Base-by-base conservation (phyloP, 2,797 vertebrate genomes). In the Peromyscus nudipes region DNA sequence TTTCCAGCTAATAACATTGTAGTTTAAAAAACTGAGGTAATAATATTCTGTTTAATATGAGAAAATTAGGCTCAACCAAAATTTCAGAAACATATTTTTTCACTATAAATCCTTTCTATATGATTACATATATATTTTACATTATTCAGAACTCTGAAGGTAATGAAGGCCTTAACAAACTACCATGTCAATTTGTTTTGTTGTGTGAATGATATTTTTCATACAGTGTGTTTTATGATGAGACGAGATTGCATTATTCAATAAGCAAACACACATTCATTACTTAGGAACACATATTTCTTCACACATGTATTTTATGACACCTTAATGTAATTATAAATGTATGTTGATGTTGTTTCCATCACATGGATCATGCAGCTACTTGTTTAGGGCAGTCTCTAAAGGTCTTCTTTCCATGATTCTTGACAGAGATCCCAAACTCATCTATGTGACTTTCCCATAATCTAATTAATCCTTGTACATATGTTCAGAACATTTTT, bases 251-350 rank as follows among this genome's bases (percentile, higher is more conserved):
- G 25, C 77, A 89, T 85, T 94, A 76, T 77, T 77, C 62, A 94
- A 55, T 75, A 90, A 34, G 77, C 77, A 95, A 97, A 85, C 80
- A 75, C 95, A 93, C 88, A 64, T 55, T 96, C 75, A 85, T 87
- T 94, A 57, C 23, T 91, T 75, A 37, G 14, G 27, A 94, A 85
- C 93, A 81, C 82, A 91, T 77, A 90, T 93, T 96, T 94, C n/a
- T 94, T 97, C 93, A 94, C 77, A 96, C 77, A 76, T 95, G 95
- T 96, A 83, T 97, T 97, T 97, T 86, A 88, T 82, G 46, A 90
- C 75, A 96, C 46, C 40, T 95, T 97, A 94, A 64, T 7, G 5
- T 52, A 97, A 71, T 94, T 95, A 90, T 4, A 69, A 95, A 92
- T 73, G 0, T 87, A n/a, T 90, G 14, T 89, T 92, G 49, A 86